Percentiles rank a stretch among this genome's conserved stretches.
These are phyloP conservation scores for Eurytoma californica DNA, from an alignment of 2,888 invertebrate species.

Conservation along the genomic window DNA sequence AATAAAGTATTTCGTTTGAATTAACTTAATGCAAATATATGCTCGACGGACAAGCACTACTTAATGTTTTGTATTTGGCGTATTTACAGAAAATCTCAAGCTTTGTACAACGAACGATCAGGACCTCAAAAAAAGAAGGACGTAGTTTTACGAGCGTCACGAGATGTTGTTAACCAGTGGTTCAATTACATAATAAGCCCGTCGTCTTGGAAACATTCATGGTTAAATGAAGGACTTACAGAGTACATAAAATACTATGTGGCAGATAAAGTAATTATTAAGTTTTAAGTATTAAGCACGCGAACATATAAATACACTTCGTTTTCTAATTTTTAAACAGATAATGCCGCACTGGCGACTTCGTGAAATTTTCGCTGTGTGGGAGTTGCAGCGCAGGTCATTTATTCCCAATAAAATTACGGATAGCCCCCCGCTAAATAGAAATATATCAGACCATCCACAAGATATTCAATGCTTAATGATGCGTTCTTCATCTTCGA, in stretches of 20 bases:
- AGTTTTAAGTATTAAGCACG: neutral
- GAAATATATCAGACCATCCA: conserved; percentile 27
- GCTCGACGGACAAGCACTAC: neutral
- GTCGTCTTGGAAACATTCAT: conserved; percentile 47
- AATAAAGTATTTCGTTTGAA: conserved; percentile 38
- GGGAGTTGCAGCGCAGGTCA: conserved; percentile 57
- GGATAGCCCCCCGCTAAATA: conserved; percentile 42
- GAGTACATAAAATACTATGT: conserved; percentile 51
- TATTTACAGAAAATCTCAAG: conserved; percentile 29
- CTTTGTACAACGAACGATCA: conserved; percentile 27
- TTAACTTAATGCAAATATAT: neutral
- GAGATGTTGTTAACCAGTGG: conserved; percentile 49
- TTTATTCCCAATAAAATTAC: conserved; percentile 56
- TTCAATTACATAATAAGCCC: conserved; percentile 51
- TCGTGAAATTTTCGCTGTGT: conserved; percentile 60
- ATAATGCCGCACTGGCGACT: conserved; percentile 57
- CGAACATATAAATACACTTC: neutral
- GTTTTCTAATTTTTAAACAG: conserved; percentile 12
- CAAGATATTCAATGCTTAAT: conserved; percentile 44
- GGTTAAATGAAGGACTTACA: conserved; percentile 50
- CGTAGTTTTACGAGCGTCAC: conserved; percentile 34
- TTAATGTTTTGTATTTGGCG: neutral
- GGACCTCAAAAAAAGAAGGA: conserved; percentile 46
- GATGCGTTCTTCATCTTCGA: conserved; percentile 13
- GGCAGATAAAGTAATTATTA: conserved; percentile 47